These are phyloP conservation scores for Flabesymbios commensalis DNA, from an alignment of 2,888 invertebrate genomes.

Conservation along the genomic window DNA sequence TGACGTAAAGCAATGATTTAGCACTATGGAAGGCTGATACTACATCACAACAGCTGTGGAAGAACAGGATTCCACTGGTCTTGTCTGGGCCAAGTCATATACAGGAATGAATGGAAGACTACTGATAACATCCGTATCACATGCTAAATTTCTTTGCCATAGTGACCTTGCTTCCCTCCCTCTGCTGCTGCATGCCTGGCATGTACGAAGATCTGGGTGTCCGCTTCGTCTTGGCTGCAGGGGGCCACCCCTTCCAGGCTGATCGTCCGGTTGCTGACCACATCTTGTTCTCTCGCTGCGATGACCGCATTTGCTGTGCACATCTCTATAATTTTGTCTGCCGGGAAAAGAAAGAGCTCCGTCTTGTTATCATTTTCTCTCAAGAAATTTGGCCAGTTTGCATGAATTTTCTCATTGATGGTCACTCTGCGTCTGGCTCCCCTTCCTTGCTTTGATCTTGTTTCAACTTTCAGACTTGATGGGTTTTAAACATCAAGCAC, in stretches of 20 bases:
- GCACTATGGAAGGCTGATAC: too few relatives aligned
- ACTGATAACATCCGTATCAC: slow-evolving; percentile 18
- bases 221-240: slow-evolving; percentile 33
- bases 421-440: neutral
- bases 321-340: slow-evolving; percentile 20
- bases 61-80: too few relatives aligned
- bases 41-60: too few relatives aligned
- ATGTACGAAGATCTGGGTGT: slow-evolving; percentile 27
- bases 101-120: slow-evolving; percentile 26
- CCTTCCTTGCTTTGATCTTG: neutral
- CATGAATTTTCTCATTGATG: neutral
- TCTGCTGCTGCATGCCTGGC: slow-evolving; percentile 15
- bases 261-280: slow-evolving; percentile 11
- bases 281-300: slow-evolving; percentile 25
- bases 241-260: slow-evolving; percentile 9
- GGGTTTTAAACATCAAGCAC: slow-evolving; percentile 21
- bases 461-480: slow-evolving; percentile 1
- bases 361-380: neutral
- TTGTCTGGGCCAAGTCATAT: slow-evolving; percentile 24
- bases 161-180: slow-evolving; percentile 18
- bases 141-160: too few relatives aligned
- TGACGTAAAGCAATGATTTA: too few relatives aligned
- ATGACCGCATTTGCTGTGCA: slow-evolving; percentile 14
- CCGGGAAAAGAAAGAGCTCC: slow-evolving; percentile 30
- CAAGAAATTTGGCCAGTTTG: neutral